Conservation (phyloP, 2,888 invertebrate genomes). For the Tenthredo scrophulariae region DNA sequence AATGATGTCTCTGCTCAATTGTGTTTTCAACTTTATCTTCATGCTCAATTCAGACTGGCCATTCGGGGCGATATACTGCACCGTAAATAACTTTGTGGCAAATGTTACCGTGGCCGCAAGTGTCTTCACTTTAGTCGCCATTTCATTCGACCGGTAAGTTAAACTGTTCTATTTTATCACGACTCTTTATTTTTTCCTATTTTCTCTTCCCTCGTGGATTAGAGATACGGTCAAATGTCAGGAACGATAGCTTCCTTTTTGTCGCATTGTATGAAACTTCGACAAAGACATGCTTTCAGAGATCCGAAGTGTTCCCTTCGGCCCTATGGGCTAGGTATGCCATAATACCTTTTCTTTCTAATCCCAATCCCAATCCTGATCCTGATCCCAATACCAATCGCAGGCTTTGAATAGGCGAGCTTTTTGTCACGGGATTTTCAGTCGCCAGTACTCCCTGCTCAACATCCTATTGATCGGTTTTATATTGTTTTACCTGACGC, state of each 20-base stretch:
- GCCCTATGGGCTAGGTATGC: not conserved
- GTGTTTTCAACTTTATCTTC: slow-evolving; percentile 94
- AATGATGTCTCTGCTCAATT: slow-evolving; percentile 92
- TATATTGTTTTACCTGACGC: slow-evolving; percentile 4
- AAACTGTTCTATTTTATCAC: slow-evolving; percentile 51
- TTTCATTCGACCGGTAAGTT: slow-evolving; percentile 94
- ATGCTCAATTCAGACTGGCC: slow-evolving; percentile 95
- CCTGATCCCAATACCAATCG: not conserved
- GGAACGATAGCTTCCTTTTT: not conserved
- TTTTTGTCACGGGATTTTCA: slow-evolving; percentile 33
- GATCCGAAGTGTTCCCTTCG: not conserved
- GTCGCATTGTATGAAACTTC: not conserved
- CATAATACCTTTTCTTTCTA: slow-evolving; percentile 8
- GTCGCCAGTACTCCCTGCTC: not conserved
- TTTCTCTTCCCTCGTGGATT: not conserved
- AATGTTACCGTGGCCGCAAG: slow-evolving; percentile 95
- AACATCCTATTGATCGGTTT: not conserved
- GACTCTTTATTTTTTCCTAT: not conserved
- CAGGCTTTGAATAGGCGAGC: not conserved
- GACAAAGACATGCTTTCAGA: not conserved
- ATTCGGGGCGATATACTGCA: slow-evolving; percentile 93
- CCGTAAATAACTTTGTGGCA: slow-evolving; percentile 93
- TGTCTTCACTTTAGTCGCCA: slow-evolving; percentile 96
- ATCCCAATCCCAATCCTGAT: slow-evolving; percentile 18
- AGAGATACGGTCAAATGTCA: not conserved